These are phyloP conservation scores for Diadophis punctatus DNA, from an alignment of 2,113 vertebrate genomes.

Conservation along the genomic window DNA sequence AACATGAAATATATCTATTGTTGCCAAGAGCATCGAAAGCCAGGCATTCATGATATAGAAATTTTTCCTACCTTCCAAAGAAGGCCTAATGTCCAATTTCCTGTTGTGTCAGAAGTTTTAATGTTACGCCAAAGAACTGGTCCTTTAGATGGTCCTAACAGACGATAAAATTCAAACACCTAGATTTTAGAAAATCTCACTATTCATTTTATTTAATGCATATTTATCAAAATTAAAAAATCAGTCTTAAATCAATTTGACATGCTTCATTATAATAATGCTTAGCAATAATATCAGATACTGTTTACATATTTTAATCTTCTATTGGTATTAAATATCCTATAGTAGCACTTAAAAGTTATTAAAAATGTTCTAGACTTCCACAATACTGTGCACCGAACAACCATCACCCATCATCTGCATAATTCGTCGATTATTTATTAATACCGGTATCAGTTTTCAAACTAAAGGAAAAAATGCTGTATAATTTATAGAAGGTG, in stretches of 20 bases:
- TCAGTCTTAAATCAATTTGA: not conserved
- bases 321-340: not conserved
- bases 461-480: not conserved
- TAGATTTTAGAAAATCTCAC: not conserved
- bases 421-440: not conserved
- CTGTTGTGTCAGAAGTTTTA: not conserved
- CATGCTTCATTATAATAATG: not conserved
- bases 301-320: not conserved
- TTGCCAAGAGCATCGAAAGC: not conserved
- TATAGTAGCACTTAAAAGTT: not conserved
- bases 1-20: not conserved
- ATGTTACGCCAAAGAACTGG: slow-evolving; percentile 80
- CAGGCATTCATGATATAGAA: not conserved
- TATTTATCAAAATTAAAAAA: not conserved
- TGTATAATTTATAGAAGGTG: not conserved
- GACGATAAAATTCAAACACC: slow-evolving; percentile 15
- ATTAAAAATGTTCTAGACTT: not conserved
- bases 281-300: not conserved
- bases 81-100: slow-evolving; percentile 63
- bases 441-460: not conserved
- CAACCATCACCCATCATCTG: not conserved
- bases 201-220: not conserved
- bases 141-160: slow-evolving; percentile 75
- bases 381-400: not conserved
- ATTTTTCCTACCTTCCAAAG: slow-evolving; percentile 82